phyloP scores from a whole-genome alignment of 2,113 vertebrate species.

The Pelvicachromis taeniatus region DNA sequence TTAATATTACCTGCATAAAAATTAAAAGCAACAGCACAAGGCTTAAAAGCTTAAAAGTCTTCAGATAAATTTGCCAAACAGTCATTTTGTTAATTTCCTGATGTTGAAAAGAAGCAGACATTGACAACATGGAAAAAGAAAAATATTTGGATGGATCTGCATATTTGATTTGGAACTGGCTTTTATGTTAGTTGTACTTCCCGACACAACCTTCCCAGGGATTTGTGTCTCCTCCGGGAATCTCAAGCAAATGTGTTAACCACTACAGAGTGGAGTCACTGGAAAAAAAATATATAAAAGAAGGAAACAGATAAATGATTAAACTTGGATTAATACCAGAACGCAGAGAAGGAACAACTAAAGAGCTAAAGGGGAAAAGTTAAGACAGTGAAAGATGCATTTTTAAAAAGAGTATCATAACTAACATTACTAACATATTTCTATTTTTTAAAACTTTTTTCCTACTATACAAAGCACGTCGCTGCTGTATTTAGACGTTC shows the following conservation, averaged over 20 bases:
- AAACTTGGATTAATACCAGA: not conserved
- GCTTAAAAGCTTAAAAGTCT: not conserved
- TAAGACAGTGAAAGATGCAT: not conserved
- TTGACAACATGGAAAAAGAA: not conserved
- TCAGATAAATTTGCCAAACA: not conserved
- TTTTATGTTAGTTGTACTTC: not conserved
- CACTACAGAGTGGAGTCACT: not conserved
- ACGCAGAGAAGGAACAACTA: not conserved
- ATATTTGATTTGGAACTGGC: not conserved
- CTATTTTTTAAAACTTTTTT: accelerated
- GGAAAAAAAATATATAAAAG: not conserved
- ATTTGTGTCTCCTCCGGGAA: not conserved
- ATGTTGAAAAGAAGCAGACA: not conserved
- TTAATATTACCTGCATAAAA: not conserved
- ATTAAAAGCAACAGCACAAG: accelerated
- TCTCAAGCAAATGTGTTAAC: not conserved
- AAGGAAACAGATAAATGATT: not conserved
- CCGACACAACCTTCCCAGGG: not conserved
- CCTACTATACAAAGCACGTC: not conserved
- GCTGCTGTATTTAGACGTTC: not conserved
- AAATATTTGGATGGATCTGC: not conserved
- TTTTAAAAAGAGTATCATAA: not conserved
- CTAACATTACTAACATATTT: not conserved
- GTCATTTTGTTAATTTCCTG: not conserved
- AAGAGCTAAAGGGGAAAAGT: not conserved